These are phyloP conservation scores for Lucifuga dentata DNA, from an alignment of 2,113 vertebrate species.

Conservation along the genomic window DNA sequence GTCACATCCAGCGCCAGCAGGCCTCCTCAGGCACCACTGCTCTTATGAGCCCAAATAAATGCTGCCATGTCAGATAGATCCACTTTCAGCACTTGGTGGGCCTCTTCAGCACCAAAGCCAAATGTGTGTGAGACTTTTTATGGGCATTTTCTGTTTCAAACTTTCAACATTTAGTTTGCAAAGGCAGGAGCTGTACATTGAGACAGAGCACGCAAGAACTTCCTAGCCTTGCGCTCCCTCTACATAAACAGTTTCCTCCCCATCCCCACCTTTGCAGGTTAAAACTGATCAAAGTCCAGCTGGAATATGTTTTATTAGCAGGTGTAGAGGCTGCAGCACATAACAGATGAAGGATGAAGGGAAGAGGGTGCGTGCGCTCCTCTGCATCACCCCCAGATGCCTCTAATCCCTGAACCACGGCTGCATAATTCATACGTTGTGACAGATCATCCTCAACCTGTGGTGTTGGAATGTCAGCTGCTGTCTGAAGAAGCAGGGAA, in stretches of 20 bases:
- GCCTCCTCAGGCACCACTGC: conserved; percentile 33
- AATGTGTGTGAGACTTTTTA: conserved; percentile 14
- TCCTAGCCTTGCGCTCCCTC: conserved; percentile 2
- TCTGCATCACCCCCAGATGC: conserved; percentile 60
- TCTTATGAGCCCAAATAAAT: conserved; percentile 42
- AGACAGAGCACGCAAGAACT: not conserved
- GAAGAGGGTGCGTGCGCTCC: conserved; percentile 42
- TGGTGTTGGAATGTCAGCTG: conserved; percentile 33
- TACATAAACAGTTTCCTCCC: conserved; percentile 28
- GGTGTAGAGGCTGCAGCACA: conserved; percentile 62
- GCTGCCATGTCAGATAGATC: conserved; percentile 57
- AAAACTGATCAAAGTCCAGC: conserved; percentile 75
- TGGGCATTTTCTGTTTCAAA: not conserved
- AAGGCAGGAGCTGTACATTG: conserved; percentile 17
- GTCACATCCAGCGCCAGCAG: conserved; percentile 52
- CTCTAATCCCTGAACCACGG: conserved; percentile 58
- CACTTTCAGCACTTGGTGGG: conserved; percentile 16
- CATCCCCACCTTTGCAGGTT: conserved; percentile 18
- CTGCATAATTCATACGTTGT: conserved; percentile 77
- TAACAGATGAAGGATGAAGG: conserved; percentile 73
- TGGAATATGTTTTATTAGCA: conserved; percentile 82
- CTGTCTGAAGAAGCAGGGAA: conserved; percentile 22
- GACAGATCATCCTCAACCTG: conserved; percentile 66
- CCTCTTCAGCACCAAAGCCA: conserved; percentile 7
- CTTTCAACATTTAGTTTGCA: not conserved